A percentile compares a stretch with the other conserved stretches of the same genome.
Evolutionary conservation across 1,140 invertebrate species (phyloP).

Genomic region (Caenorhabditis remanei): DNA sequence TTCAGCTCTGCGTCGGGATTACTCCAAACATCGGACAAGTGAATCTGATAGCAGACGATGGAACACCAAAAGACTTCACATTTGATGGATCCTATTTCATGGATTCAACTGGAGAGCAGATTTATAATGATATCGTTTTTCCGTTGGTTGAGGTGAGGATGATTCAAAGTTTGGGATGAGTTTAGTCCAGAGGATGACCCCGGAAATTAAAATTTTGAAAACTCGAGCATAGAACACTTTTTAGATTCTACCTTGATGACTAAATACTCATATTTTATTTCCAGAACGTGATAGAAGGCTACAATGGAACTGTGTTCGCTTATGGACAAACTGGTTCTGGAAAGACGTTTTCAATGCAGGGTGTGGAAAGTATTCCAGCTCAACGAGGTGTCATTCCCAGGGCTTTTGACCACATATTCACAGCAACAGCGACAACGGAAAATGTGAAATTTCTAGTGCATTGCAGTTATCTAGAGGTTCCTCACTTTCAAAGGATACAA

Average conservation of each 20-base stretch:
- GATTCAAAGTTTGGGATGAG: not conserved
- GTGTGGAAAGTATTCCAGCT: constrained; percentile 78
- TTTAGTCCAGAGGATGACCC: not conserved
- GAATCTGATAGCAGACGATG: constrained; percentile 81
- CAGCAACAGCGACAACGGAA: constrained; percentile 87
- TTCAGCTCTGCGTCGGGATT: constrained; percentile 85
- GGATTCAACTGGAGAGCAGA: constrained; percentile 82
- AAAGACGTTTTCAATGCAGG: constrained; percentile 82
- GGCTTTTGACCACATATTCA: constrained; percentile 92
- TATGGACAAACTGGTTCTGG: constrained; percentile 81
- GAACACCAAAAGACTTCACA: constrained; percentile 84
- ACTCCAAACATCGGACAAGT: constrained; percentile 81
- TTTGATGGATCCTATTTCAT: constrained; percentile 84
- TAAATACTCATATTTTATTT: not conserved
- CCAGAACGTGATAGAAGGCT: constrained; percentile 83
- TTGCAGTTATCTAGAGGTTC: constrained; percentile 88
- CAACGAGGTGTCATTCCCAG: constrained; percentile 86
- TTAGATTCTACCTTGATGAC: too few species aligned
- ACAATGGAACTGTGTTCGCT: constrained; percentile 82
- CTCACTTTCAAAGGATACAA: not conserved
- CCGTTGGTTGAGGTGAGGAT: constrained; percentile 83
- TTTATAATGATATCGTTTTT: constrained; percentile 84
- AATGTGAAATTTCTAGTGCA: constrained; percentile 88
- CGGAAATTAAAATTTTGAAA: too few species aligned
- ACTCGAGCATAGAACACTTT: too few species aligned